Evolutionary conservation across 2,113 vertebrate genomes (phyloP).

Genomic region (Tyrannus savana): DNA sequence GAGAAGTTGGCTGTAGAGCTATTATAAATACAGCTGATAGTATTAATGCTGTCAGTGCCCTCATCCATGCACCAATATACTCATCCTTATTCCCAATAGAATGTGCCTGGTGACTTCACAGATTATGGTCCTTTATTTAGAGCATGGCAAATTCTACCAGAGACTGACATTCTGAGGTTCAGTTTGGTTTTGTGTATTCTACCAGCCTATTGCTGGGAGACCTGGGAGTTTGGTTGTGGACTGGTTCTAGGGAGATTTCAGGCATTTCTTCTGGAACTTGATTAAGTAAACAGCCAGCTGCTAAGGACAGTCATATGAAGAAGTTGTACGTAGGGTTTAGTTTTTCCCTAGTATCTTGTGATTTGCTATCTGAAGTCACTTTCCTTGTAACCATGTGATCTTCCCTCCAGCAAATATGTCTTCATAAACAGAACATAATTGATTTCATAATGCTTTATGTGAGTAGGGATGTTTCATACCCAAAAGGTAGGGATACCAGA

Average conservation of each 20-base stretch:
- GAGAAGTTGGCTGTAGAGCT: neutral
- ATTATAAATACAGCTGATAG: neutral
- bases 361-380: neutral
- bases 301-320: neutral
- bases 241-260: neutral
- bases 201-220: conserved; percentile 3
- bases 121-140: conserved; percentile 45
- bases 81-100: neutral
- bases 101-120: neutral
- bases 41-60: neutral
- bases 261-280: neutral
- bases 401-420: neutral
- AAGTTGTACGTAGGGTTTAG: neutral
- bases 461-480: neutral
- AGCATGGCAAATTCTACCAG: conserved; percentile 3
- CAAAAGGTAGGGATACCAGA: neutral
- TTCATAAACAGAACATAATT: neutral
- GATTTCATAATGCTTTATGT: neutral
- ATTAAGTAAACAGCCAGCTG: neutral
- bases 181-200: neutral
- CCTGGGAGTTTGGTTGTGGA: neutral
- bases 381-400: neutral
- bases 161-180: neutral
- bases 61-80: neutral
- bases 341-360: neutral